Base-by-base conservation (phyloP, 2,797 vertebrate genomes). In the Mionectes olivaceus region DNA sequence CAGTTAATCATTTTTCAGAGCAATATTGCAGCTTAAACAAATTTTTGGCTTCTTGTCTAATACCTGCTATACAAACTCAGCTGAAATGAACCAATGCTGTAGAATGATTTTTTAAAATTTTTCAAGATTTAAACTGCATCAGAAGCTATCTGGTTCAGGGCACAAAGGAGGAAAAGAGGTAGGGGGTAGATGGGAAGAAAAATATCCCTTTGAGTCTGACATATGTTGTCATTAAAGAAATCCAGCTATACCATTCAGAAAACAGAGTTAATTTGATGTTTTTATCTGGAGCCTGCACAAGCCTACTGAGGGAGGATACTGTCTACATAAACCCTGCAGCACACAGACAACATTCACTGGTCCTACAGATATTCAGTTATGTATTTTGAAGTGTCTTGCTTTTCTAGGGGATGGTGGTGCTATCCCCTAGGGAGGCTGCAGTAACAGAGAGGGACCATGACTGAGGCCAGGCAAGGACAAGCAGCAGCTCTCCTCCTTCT, bases 321-420 rank as follows among this genome's bases (percentile, higher is more conserved):
- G 16, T 19, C 56, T 53, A 4, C 10, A n/a, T n/a, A 76, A 59
- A 16, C 35, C 18, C 21, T 2, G 0, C 19, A 59, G 39, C 11
- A 85, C 13, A 21, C 1, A 59, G 43, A 18, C 24, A 70, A 32
- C 16, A 25, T 33, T 63, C 25, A 19, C 9, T 33, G 13, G 15
- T 73, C 28, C 63, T 28, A 30, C 10, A 13, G 3, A 7, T 9
- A 27, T 17, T 16, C 8, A 17, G 24, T 37, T 49, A 44, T 0
- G 11, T 43, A 69, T 87, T 87, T 41, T 52, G 41, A 30, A 75
- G 52, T 1, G 0, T n/a, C 33, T 22, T 27, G 37, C 47, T 93
- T 73, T 67, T 22, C 33, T 0, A 0, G 9, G 7, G 27, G 8
- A 76, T 0, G 1, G 10, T 1, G 2, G 41, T 3, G 7, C 21